phyloP scores from a whole-genome alignment of 2,888 invertebrate species.

The Dryomyza anilis region DNA sequence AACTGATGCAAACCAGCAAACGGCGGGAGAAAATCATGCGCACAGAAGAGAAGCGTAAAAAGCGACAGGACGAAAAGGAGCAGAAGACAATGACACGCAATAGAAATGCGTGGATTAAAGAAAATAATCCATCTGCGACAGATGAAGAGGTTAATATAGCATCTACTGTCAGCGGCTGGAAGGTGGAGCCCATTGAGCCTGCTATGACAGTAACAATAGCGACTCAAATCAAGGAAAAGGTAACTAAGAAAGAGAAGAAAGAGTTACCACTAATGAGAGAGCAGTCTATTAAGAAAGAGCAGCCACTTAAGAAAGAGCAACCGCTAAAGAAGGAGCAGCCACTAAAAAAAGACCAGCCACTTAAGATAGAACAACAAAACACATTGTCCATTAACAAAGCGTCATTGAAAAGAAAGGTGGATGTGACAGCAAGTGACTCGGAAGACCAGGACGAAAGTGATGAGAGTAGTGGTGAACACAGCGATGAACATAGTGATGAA shows the following conservation, averaged over 20 bases:
- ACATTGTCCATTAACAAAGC: too few relatives aligned
- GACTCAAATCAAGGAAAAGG: not conserved
- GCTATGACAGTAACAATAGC: not conserved
- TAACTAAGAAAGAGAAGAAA: not conserved
- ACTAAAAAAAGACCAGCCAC: not conserved
- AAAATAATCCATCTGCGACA: constrained; percentile 37
- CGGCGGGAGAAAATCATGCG: constrained; percentile 43
- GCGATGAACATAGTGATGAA: too few relatives aligned
- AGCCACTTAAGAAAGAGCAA: not conserved
- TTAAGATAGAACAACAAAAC: not conserved
- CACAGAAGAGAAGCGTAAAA: constrained; percentile 45
- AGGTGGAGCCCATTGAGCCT: constrained; percentile 3
- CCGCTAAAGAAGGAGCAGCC: not conserved
- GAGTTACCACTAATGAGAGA: not conserved
- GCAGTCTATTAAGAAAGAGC: not conserved
- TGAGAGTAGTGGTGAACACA: too few relatives aligned
- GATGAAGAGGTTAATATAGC: constrained; percentile 5
- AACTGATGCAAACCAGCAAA: constrained; percentile 51
- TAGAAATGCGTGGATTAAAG: constrained; percentile 50
- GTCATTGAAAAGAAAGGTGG: too few relatives aligned
- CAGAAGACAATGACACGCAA: constrained; percentile 46
- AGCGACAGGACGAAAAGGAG: constrained; percentile 43
- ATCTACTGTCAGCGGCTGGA: constrained; percentile 27
- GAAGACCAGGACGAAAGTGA: too few relatives aligned
- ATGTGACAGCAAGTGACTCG: too few relatives aligned